Conservation (phyloP, 2,888 invertebrate genomes). For the Hartigia nigra region DNA sequence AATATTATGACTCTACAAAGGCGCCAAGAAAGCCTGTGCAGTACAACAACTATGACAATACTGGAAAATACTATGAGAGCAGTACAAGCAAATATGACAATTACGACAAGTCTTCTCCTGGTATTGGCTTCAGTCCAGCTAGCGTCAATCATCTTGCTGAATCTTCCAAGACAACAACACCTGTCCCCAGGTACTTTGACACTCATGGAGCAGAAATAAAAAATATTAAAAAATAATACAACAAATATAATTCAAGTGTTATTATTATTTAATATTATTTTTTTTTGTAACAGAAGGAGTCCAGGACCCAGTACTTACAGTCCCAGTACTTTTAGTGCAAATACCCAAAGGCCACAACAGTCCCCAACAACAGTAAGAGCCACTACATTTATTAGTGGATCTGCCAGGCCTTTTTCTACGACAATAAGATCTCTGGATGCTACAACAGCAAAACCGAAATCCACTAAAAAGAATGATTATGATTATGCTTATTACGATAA, state of each 20-base stretch:
- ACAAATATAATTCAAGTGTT: not conserved
- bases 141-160: constrained; percentile 62
- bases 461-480: constrained; percentile 73
- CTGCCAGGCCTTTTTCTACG: constrained; percentile 59
- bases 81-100: constrained; percentile 48
- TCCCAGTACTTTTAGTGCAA: constrained; percentile 51
- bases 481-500: constrained; percentile 90
- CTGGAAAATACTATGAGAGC: constrained; percentile 54
- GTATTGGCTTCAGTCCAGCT: constrained; percentile 61
- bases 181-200: constrained; percentile 50
- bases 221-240: too few species aligned
- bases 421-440: constrained; percentile 50
- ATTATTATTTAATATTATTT: constrained; percentile 8
- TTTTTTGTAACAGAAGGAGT: constrained; percentile 43
- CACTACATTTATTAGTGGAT: constrained; percentile 59
- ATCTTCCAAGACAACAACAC: constrained; percentile 56
- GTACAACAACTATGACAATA: constrained; percentile 50
- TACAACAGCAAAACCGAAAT: constrained; percentile 60
- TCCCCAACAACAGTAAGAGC: constrained; percentile 58
- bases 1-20: constrained; percentile 53
- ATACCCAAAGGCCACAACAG: constrained; percentile 48
- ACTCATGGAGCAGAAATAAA: too few species aligned
- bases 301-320: constrained; percentile 54
- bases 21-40: constrained; percentile 54
- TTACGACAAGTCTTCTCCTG: constrained; percentile 50